These are phyloP conservation scores for Acrobasis repandana DNA, from an alignment of 2,888 invertebrate genomes.

Conservation along the genomic window DNA sequence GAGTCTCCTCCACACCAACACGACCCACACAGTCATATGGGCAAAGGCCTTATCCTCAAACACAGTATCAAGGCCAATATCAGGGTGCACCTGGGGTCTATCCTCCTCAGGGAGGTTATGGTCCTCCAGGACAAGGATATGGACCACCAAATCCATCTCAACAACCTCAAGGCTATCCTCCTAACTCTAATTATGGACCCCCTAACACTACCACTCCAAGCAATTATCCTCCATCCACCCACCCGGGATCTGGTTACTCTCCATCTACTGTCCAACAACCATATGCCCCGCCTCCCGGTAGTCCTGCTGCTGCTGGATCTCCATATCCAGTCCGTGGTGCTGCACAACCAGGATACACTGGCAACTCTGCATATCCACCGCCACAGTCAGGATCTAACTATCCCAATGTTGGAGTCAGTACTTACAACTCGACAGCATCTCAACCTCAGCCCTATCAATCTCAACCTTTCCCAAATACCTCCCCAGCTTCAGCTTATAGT, in stretches of 20 bases:
- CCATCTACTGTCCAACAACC: conserved; percentile 74
- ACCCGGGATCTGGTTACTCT: conserved; percentile 74
- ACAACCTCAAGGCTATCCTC: conserved; percentile 86
- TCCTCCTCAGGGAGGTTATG: conserved; percentile 87
- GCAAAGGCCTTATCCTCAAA: conserved; percentile 86
- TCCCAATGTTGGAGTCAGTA: conserved; percentile 75
- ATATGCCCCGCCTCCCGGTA: conserved; percentile 77
- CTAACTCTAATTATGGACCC: conserved; percentile 85
- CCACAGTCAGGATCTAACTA: conserved; percentile 71
- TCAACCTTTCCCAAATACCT: conserved; percentile 76
- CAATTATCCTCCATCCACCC: conserved; percentile 81
- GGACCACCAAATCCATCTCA: conserved; percentile 84
- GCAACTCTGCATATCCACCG: conserved; percentile 75
- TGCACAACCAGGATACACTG: conserved; percentile 71
- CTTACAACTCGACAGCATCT: conserved; percentile 73
- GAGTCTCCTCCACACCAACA: conserved; percentile 80
- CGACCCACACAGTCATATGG: conserved; percentile 87
- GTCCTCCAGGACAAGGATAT: conserved; percentile 85
- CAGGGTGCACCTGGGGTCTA: conserved; percentile 82
- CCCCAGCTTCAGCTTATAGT: conserved; percentile 79
- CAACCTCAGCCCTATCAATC: conserved; percentile 78
- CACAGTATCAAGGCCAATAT: conserved; percentile 85
- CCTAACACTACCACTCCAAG: conserved; percentile 83
- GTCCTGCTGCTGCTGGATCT: conserved; percentile 67
- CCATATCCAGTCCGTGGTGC: conserved; percentile 74